These are phyloP conservation scores for Microtus pennsylvanicus DNA, from an alignment of 2,113 vertebrate genomes.

Conservation along the genomic window DNA sequence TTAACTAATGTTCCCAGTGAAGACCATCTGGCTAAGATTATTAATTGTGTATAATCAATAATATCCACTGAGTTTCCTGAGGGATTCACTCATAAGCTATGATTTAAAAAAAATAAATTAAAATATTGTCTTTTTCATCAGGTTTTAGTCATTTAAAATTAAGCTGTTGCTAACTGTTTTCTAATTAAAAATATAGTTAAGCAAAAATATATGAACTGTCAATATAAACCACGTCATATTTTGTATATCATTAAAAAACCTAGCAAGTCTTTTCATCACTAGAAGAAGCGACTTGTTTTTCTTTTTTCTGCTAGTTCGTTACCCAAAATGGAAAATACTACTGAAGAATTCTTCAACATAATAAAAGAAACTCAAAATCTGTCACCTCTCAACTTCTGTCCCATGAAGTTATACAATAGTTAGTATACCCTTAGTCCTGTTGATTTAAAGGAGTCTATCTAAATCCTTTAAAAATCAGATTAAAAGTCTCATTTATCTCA, in stretches of 20 bases:
- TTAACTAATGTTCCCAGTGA: background rate
- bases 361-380: constrained; percentile 1
- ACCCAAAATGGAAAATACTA: background rate
- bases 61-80: background rate
- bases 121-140: background rate
- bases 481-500: constrained; percentile 34
- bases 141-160: background rate
- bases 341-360: constrained; percentile 33
- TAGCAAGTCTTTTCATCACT: background rate
- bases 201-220: background rate
- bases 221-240: background rate
- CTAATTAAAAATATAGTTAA: background rate
- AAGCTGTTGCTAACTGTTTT: background rate
- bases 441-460: background rate
- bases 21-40: background rate
- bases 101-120: background rate
- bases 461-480: background rate
- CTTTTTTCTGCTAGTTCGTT: constrained; percentile 29
- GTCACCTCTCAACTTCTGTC: background rate
- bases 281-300: constrained; percentile 34
- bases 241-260: background rate
- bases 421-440: background rate
- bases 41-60: background rate
- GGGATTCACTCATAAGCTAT: background rate
- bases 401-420: background rate